Conservation (phyloP, 2,113 vertebrate genomes). For the Hipposideros armiger region DNA sequence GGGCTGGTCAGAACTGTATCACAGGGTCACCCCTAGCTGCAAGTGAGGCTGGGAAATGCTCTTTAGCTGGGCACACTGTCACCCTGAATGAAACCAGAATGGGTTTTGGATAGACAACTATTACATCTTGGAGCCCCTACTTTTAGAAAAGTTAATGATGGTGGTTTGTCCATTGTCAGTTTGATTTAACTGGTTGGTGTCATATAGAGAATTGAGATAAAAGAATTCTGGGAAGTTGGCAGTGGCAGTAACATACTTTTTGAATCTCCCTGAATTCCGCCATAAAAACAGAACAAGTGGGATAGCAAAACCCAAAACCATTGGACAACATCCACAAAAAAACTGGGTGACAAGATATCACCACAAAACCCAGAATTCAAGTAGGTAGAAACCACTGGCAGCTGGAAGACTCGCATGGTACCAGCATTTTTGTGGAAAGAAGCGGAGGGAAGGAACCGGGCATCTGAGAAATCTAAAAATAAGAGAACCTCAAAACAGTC, state of each 20-base stretch:
- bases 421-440: neutral
- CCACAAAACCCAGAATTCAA: neutral
- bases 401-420: neutral
- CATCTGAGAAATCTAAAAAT: conserved; percentile 44
- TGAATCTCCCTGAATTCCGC: neutral
- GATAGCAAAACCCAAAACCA: neutral
- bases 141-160: conserved; percentile 19
- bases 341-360: neutral
- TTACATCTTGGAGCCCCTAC: neutral
- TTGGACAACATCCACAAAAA: neutral
- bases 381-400: neutral
- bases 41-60: neutral
- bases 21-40: neutral
- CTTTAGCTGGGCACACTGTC: neutral
- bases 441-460: neutral
- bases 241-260: neutral
- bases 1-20: neutral
- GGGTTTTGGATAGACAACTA: neutral
- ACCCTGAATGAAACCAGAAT: neutral
- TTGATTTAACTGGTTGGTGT: conserved; percentile 22
- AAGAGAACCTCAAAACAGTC: neutral
- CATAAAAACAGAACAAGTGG: neutral
- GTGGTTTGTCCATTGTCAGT: neutral
- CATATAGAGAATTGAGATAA: conserved; percentile 6
- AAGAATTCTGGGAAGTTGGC: neutral